Evolutionary conservation across 2,113 vertebrate species (phyloP).

Genomic region (Sander lucioperca): DNA sequence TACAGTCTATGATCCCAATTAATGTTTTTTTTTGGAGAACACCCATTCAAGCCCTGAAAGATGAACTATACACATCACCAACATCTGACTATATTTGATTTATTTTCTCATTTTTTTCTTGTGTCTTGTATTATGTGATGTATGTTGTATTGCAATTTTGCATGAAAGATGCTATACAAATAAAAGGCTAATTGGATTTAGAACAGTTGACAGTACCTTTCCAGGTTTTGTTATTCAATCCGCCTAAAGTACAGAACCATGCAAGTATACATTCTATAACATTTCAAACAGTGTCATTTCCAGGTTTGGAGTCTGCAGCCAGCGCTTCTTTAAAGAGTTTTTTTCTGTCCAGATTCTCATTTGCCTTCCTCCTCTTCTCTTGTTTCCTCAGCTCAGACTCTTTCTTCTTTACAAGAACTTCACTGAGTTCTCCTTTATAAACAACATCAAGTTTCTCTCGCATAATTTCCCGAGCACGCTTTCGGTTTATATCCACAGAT

Average conservation of each 20-base stretch:
- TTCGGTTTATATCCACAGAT: conserved; percentile 91
- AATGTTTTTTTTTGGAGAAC: background rate
- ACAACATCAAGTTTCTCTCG: conserved; percentile 91
- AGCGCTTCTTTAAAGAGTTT: conserved; percentile 86
- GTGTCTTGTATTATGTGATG: background rate
- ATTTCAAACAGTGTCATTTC: conserved; percentile 59
- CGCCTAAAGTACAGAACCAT: background rate
- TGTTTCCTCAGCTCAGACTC: conserved; percentile 87
- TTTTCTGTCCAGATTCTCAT: conserved; percentile 91
- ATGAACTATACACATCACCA: background rate
- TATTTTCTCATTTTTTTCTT: background rate
- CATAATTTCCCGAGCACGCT: conserved; percentile 91
- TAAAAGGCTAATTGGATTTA: background rate
- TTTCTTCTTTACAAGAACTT: conserved; percentile 84
- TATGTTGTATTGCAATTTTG: background rate
- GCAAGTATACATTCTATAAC: background rate
- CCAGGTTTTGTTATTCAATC: background rate
- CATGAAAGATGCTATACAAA: background rate
- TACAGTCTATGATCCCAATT: background rate
- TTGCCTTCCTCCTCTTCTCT: conserved; percentile 88
- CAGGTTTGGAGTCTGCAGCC: conserved; percentile 52
- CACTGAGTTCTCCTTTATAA: conserved; percentile 89
- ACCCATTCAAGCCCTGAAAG: background rate
- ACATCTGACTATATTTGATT: conserved; percentile 2
- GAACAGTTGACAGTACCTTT: background rate